Base-by-base conservation (phyloP, 2,797 vertebrate species). In the Protonibea diacanthus region DNA sequence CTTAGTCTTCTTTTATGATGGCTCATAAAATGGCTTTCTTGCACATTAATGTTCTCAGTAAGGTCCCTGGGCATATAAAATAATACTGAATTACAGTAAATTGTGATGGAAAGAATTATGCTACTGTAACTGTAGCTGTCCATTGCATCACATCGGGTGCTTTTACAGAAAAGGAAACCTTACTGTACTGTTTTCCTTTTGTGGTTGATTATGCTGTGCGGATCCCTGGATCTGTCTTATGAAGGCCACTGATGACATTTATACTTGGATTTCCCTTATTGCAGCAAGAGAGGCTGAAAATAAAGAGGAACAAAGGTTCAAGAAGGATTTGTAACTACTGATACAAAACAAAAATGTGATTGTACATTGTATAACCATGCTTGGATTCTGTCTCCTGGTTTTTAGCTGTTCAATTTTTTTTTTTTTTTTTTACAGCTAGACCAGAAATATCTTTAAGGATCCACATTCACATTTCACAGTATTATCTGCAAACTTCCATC, bases 381-480 rank as follows among this genome's bases (percentile, higher is more conserved):
- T 59, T 27, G 38, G 15, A 15, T 53, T 20, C 59, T 52, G 21
- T 40, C 10, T 20, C 10, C 2, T 8, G 13, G 10, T 23, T 49
- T 74, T 56, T 23, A 11, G 6, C 15, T 66, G 6, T 55, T 58
- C 15, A 21, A 0, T 33, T 4, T 3, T 49, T 25, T 55, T 60
- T 0, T 33, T 51, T 52, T 27, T 21, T 27, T 58, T 65, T 65
- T 8, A 52, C 21, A 38, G 38, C 53, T 27, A 14, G 27, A 55
- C 55, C 23, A 23, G 68, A 68, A 68, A 85, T 69, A 60, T 52
- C 27, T 64, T 14, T 5, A 33, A 64, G 27, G 29, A 23, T 65
- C 38, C 20, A 27, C 17, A 18, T 61, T 76, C 49, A 69, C 33
- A 45, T 71, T 67, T 71, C 8, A 5, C 53, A 73, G 72, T 63